Evolutionary conservation across 2,113 vertebrate species (phyloP).

Genomic region (Mobula birostris): DNA sequence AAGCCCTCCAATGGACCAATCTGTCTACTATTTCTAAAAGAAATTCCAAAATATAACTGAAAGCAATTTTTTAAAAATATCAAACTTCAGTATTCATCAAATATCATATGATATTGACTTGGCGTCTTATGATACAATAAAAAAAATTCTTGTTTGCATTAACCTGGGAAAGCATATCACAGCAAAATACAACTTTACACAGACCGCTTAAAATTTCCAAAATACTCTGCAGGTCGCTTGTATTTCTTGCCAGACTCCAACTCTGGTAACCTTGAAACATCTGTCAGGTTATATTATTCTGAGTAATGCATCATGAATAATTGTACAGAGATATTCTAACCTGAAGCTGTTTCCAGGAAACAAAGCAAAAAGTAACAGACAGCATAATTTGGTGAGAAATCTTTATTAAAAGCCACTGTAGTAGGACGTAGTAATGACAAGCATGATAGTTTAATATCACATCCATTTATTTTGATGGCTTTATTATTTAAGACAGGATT

Average conservation of each 20-base stretch:
- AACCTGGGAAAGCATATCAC: neutral
- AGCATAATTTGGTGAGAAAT: slow-evolving; percentile 48
- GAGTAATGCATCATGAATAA: neutral
- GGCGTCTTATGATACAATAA: neutral
- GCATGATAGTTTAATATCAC: slow-evolving; percentile 59
- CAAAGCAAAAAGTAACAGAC: slow-evolving; percentile 40
- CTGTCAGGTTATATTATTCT: neutral
- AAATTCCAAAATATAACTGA: neutral
- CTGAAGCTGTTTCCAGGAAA: neutral
- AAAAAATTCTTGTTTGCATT: neutral
- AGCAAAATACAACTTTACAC: neutral
- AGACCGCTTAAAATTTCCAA: neutral
- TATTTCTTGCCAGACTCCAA: neutral
- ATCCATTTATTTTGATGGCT: slow-evolving; percentile 57
- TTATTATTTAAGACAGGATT: slow-evolving; percentile 61
- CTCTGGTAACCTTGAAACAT: slow-evolving; percentile 1
- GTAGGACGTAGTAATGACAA: slow-evolving; percentile 49
- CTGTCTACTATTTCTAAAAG: neutral
- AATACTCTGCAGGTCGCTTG: neutral
- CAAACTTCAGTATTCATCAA: neutral
- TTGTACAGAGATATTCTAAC: neutral
- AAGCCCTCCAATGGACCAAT: neutral
- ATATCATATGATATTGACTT: too few species aligned
- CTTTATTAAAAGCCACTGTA: slow-evolving; percentile 58
- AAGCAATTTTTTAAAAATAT: neutral